phyloP scores from a whole-genome alignment of 2,113 vertebrate genomes.

The Verasper variegatus region DNA sequence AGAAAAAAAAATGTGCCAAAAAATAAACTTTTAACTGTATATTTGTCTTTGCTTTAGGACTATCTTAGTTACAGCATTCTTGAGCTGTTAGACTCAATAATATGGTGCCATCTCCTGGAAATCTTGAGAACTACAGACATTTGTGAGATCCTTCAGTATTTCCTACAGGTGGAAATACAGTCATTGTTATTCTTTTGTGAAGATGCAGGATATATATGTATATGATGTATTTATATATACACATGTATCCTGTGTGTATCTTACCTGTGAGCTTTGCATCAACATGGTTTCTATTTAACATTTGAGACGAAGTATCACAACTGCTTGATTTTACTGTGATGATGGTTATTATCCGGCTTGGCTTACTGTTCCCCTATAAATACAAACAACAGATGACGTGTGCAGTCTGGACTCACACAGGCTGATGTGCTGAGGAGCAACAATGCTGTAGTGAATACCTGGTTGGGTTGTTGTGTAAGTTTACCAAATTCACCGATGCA shows the following conservation, averaged over 20 bases:
- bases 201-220: conserved; percentile 44
- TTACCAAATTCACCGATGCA: conserved; percentile 65
- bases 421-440: conserved; percentile 64
- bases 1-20: conserved; percentile 84
- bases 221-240: not conserved
- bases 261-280: conserved; percentile 69
- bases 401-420: conserved; percentile 55
- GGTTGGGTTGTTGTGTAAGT: conserved; percentile 70
- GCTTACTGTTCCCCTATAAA: conserved; percentile 54
- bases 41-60: conserved; percentile 82
- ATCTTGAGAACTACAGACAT: conserved; percentile 84
- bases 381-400: conserved; percentile 24
- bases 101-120: conserved; percentile 88
- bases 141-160: conserved; percentile 74
- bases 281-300: conserved; percentile 73
- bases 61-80: conserved; percentile 80
- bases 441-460: conserved; percentile 7
- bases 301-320: conserved; percentile 68
- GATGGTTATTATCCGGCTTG: conserved; percentile 51
- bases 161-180: conserved; percentile 66
- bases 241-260: conserved; percentile 59
- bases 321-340: conserved; percentile 76
- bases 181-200: conserved; percentile 76
- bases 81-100: conserved; percentile 83
- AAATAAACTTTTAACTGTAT: conserved; percentile 79